Evolutionary conservation across 2,797 vertebrate species (phyloP).

Genomic region (Girardinus metallicus): DNA sequence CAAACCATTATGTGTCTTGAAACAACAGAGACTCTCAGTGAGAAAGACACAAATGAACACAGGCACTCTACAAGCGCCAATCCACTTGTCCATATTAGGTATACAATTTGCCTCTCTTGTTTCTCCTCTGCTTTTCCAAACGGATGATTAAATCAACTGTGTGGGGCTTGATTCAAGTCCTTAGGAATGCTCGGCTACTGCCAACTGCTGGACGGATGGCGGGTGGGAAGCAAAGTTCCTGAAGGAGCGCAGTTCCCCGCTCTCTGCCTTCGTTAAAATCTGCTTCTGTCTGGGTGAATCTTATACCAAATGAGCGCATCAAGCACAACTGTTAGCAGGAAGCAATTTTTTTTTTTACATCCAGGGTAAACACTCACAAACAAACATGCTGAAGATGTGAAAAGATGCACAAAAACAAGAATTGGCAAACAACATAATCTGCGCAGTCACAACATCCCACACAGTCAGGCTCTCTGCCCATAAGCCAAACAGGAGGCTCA

Average conservation of each 20-base stretch:
- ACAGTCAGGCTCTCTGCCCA: slow-evolving; percentile 49
- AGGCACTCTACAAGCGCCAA: slow-evolving; percentile 81
- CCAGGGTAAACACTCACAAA: slow-evolving; percentile 22
- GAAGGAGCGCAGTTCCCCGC: slow-evolving; percentile 58
- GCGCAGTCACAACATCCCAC: slow-evolving; percentile 60
- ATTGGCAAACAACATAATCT: slow-evolving; percentile 53
- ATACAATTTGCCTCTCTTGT: slow-evolving; percentile 88
- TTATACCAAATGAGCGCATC: slow-evolving; percentile 37
- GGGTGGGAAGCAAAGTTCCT: slow-evolving; percentile 82
- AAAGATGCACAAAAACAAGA: slow-evolving; percentile 47
- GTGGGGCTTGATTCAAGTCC: slow-evolving; percentile 94
- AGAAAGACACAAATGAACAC: slow-evolving; percentile 77
- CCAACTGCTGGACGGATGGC: slow-evolving; percentile 90
- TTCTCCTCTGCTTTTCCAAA: slow-evolving; percentile 82
- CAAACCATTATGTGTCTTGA: slow-evolving; percentile 59
- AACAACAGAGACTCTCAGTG: slow-evolving; percentile 40
- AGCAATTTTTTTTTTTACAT: not conserved
- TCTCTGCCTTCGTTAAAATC: slow-evolving; percentile 81
- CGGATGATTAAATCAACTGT: slow-evolving; percentile 98
- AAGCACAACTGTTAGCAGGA: not conserved
- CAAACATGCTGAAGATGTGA: slow-evolving; percentile 40
- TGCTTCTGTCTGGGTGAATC: slow-evolving; percentile 63
- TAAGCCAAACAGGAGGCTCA: slow-evolving; percentile 59
- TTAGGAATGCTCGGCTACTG: slow-evolving; percentile 89
- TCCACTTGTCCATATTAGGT: slow-evolving; percentile 99